Percentiles rank a stretch among this genome's conserved stretches.
phyloP scores from a whole-genome alignment of 2,113 vertebrate genomes.

The Daubentonia madagascariensis region DNA sequence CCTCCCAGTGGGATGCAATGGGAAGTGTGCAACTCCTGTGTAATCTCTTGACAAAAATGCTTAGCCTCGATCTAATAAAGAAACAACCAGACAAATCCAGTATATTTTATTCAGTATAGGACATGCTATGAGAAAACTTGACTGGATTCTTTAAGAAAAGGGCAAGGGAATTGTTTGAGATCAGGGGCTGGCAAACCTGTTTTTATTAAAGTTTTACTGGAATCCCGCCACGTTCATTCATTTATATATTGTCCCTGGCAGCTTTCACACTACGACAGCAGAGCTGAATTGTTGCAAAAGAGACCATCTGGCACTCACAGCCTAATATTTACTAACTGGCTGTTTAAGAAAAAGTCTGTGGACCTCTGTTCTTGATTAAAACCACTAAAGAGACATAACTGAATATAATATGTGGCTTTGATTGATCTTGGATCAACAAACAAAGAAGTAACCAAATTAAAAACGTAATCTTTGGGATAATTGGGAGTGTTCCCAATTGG shows the following conservation, averaged over 20 bases:
- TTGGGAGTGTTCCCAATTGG: not conserved
- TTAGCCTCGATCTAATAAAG: not conserved
- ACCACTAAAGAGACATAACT: not conserved
- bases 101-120: too few species aligned
- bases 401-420: not conserved
- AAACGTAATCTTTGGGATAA: not conserved
- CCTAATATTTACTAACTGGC: not conserved
- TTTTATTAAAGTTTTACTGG: not conserved
- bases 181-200: not conserved
- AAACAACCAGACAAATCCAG: not conserved
- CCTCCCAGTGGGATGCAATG: not conserved
- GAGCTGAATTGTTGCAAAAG: not conserved
- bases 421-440: not conserved
- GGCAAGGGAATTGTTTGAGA: not conserved
- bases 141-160: not conserved
- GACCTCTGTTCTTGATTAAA: not conserved
- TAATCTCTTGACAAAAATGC: not conserved
- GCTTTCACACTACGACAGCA: not conserved
- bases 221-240: not conserved
- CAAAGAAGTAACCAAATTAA: not conserved
- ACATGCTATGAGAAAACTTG: not conserved
- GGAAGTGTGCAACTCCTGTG: not conserved
- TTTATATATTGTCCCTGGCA: not conserved
- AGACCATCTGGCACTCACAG: not conserved
- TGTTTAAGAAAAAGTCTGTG: not conserved